These are phyloP conservation scores for Thysanoteuthis rhombus DNA, from an alignment of 2,888 invertebrate genomes.

Conservation along the genomic window DNA sequence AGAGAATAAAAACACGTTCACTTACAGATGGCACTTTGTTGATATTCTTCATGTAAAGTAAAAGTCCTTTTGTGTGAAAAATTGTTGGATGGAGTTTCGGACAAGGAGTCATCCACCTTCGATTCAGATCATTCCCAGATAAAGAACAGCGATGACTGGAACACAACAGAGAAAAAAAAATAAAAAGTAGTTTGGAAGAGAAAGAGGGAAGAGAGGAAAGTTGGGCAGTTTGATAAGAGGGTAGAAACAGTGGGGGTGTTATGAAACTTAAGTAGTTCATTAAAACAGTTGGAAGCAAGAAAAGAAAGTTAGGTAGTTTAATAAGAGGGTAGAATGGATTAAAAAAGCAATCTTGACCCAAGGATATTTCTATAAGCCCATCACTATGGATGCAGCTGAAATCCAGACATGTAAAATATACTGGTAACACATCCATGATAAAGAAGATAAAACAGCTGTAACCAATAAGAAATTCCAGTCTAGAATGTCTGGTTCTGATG, in stretches of 20 bases:
- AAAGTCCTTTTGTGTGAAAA: constrained; percentile 82
- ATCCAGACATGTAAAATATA: too few relatives aligned
- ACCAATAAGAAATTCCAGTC: too few relatives aligned
- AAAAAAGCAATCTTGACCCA: too few relatives aligned
- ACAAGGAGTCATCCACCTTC: constrained; percentile 92
- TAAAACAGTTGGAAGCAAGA: too few relatives aligned
- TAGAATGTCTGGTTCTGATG: neutral
- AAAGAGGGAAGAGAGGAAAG: too few relatives aligned
- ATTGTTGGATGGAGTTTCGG: constrained; percentile 84
- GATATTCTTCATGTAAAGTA: constrained; percentile 72
- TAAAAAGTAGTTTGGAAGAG: neutral
- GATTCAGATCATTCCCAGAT: constrained; percentile 91
- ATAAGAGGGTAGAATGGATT: too few relatives aligned
- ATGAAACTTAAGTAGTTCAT: too few relatives aligned
- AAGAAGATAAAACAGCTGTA: too few relatives aligned
- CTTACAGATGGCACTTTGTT: constrained; percentile 66
- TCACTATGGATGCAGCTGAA: too few relatives aligned
- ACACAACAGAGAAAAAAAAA: constrained; percentile 52
- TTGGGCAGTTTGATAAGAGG: neutral
- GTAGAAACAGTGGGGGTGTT: neutral
- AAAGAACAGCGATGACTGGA: constrained; percentile 90
- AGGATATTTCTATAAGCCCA: too few relatives aligned
- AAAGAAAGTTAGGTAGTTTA: too few relatives aligned
- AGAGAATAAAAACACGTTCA: neutral
- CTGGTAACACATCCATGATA: too few relatives aligned